Conservation (phyloP, 2,797 vertebrate genomes). For the Oreochromis mossambicus region DNA sequence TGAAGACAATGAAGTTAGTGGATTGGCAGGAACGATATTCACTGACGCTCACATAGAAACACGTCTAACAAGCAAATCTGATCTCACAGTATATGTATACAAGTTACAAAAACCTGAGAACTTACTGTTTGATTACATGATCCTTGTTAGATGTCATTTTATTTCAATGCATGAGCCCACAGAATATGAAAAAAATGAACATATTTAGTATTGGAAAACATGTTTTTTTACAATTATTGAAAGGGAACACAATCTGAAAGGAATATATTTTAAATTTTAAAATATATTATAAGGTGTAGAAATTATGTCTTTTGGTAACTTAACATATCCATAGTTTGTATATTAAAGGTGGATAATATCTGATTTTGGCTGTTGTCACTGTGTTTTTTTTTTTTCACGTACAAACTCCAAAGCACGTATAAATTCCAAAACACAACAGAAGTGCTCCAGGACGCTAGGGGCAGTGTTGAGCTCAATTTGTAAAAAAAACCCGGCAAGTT, state of each 20-base stretch:
- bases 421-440: too few species aligned
- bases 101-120: neutral
- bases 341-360: neutral
- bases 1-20: conserved; percentile 7
- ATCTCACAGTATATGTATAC: neutral
- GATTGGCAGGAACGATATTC: neutral
- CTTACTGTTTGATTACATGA: neutral
- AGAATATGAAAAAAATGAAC: neutral
- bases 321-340: neutral
- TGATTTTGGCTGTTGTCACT: neutral
- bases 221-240: neutral
- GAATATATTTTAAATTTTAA: neutral
- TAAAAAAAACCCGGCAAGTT: too few species aligned
- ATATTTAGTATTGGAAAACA: neutral
- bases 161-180: neutral
- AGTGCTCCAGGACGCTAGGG: too few species aligned
- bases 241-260: neutral
- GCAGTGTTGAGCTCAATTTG: too few species aligned
- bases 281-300: neutral
- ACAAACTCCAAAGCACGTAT: too few species aligned
- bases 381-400: neutral
- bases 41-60: neutral
- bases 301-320: neutral
- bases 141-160: neutral
- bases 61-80: neutral